Evolutionary conservation across 2,888 invertebrate species (phyloP).

Genomic region (Rotaria macrura): DNA sequence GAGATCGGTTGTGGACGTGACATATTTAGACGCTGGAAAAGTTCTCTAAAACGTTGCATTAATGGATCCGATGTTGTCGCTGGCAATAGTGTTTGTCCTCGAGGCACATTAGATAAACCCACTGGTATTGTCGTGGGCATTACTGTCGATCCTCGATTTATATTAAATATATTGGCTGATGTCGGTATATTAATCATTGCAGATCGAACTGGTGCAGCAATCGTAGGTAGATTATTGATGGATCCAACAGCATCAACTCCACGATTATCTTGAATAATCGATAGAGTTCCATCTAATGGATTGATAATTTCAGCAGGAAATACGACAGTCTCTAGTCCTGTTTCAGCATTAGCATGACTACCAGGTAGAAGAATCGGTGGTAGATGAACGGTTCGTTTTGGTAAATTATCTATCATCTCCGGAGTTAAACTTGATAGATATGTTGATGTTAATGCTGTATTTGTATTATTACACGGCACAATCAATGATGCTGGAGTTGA

Average conservation of each 20-base stretch:
- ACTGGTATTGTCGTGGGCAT: too few species aligned
- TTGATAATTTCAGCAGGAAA: not conserved
- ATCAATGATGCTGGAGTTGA: not conserved
- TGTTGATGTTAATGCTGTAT: not conserved
- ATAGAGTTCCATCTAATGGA: not conserved
- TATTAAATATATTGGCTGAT: too few species aligned
- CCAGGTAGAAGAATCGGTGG: not conserved
- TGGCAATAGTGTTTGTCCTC: not conserved
- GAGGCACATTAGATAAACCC: not conserved
- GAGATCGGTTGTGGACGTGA: not conserved
- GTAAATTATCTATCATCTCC: not conserved
- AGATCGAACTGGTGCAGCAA: not conserved
- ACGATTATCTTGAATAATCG: not conserved
- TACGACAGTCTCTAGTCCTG: not conserved
- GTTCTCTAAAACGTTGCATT: not conserved
- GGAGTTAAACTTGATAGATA: not conserved
- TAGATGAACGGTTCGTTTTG: not conserved
- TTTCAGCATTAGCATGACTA: not conserved
- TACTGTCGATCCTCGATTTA: too few species aligned
- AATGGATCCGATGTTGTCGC: not conserved
- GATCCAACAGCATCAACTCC: not conserved
- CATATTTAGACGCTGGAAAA: not conserved
- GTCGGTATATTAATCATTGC: not conserved
- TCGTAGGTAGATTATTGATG: not conserved
- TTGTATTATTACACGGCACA: not conserved